A percentile compares a stretch with the other conserved stretches of the same genome.
phyloP scores from a whole-genome alignment of 2,888 invertebrate species.

The Sipha maydis region DNA sequence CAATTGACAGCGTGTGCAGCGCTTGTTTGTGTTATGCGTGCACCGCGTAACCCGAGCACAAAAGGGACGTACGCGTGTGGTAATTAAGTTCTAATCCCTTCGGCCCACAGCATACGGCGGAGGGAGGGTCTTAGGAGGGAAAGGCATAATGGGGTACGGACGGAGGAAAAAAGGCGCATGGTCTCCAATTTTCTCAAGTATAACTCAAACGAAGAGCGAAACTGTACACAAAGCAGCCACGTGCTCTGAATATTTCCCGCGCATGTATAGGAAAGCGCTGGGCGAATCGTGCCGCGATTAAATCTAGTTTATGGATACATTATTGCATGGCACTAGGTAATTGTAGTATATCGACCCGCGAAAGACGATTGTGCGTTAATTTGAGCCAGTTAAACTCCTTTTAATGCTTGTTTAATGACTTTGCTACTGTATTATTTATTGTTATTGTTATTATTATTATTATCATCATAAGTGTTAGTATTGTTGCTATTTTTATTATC shows the following conservation, averaged over 20 bases:
- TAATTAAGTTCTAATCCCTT: constrained; percentile 59
- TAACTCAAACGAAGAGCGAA: constrained; percentile 43
- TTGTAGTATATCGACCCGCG: constrained; percentile 39
- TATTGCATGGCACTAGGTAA: constrained; percentile 20
- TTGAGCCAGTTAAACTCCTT: constrained; percentile 20
- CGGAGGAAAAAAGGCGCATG: not conserved
- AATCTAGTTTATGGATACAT: constrained; percentile 57
- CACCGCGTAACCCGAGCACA: not conserved
- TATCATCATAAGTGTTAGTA: not conserved
- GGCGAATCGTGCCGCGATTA: constrained; percentile 49
- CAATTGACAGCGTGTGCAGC: not conserved
- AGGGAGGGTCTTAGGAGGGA: not conserved
- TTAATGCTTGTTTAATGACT: constrained; percentile 37
- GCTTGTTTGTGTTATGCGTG: not conserved
- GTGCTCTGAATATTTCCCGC: constrained; percentile 52
- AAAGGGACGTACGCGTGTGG: not conserved
- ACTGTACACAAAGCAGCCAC: constrained; percentile 41
- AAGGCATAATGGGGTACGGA: not conserved
- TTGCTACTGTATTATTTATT: not conserved
- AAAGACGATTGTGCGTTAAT: constrained; percentile 33
- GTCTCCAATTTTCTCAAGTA: constrained; percentile 48
- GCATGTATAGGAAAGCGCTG: not conserved
- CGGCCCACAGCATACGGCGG: not conserved
- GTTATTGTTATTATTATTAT: constrained; percentile 20
- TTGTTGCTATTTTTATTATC: constrained; percentile 2